Base-by-base conservation (phyloP, 1,140 invertebrate species). In the Ridgeia piscesae region DNA sequence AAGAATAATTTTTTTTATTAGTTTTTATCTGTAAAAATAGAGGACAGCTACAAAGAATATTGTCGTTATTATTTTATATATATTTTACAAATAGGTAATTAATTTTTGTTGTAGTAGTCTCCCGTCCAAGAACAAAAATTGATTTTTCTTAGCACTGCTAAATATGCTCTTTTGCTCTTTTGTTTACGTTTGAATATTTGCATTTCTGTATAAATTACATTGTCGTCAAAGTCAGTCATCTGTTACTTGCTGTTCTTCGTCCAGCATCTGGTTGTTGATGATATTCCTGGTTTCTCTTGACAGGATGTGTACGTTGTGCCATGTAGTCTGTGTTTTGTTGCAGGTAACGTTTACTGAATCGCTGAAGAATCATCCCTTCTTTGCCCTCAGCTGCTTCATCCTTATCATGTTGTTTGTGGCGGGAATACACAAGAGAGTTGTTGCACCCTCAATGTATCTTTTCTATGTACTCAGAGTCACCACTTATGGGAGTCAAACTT, bases 341-440 rank as follows among this genome's bases (percentile, higher is more conserved):
- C 35, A 96, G 96, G 95, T 99, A 31, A 97, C 98, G 33, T 97
- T 99, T 92, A 97, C 97, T 21, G 98, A 99, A 95, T 99, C 99
- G 14, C 96, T 99, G 34, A 97, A 97, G 95, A 99, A 99, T 96
- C 99, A 99, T 97, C 97, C 98, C n/a, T 98, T 99, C 95, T 99
- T 99, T 96, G 98, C 98, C n/a, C 96, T 98, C 94, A 98, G 98
- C 93, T 98, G 98, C 94, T 96, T 98, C 93, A 96, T 98, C 92
- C 96, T 99, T 97, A 97, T 99, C 34, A 96, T 98, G 93, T 96
- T 99, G 92, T 99, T 99, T 94, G 96, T 99, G 92, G 96, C 97
- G 96, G 99, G 99, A 91, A 98, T 99, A 89, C 99, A 99, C 95
- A 98, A 98, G 96, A 97, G 98, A 95, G 98, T 99, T 0, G 98